Evolutionary conservation across 2,888 invertebrate species (phyloP).

Genomic region (Chrysolina haemoptera): DNA sequence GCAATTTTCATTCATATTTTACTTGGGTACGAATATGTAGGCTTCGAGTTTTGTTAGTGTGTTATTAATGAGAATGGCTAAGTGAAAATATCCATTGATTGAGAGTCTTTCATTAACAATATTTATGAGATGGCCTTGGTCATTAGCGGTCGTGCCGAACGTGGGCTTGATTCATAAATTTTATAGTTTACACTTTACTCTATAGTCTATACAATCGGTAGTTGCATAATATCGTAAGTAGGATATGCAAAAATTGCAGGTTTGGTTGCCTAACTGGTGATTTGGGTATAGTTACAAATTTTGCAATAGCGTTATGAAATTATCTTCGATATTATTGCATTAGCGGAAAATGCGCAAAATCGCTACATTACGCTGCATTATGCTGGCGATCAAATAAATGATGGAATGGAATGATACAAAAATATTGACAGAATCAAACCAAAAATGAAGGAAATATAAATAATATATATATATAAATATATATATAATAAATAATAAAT

Average conservation of each 20-base stretch:
- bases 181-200: constrained; percentile 37
- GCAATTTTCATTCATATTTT: constrained; percentile 41
- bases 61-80: constrained; percentile 38
- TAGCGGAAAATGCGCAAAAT: background rate
- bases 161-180: constrained; percentile 48
- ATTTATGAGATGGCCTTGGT: constrained; percentile 45
- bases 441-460: too few relatives aligned
- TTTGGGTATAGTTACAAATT: background rate
- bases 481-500: too few relatives aligned
- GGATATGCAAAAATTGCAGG: constrained; percentile 13
- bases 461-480: too few relatives aligned
- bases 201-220: constrained; percentile 29
- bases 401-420: too few relatives aligned
- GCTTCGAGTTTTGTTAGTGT: constrained; percentile 38
- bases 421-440: too few relatives aligned
- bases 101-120: constrained; percentile 43
- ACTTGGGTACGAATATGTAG: constrained; percentile 31
- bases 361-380: background rate
- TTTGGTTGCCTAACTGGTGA: background rate
- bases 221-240: constrained; percentile 21
- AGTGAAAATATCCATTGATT: constrained; percentile 48
- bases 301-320: constrained; percentile 4
- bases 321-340: background rate
- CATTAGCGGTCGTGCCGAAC: constrained; percentile 41
- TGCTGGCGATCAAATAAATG: too few relatives aligned